phyloP scores from a whole-genome alignment of 2,797 vertebrate species.

The Borostomias antarcticus region DNA sequence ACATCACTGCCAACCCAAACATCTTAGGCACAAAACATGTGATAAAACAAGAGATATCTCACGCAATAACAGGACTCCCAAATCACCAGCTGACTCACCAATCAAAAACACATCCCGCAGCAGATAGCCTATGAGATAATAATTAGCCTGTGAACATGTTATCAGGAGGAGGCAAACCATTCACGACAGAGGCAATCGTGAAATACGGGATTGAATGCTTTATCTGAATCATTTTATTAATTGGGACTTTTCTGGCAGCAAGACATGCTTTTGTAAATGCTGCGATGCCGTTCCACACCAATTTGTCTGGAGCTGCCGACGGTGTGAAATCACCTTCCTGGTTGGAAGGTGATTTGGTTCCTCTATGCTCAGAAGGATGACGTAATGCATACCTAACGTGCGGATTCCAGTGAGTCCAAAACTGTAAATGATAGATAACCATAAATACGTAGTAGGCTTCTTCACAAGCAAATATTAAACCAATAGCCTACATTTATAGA shows the following conservation, averaged over 20 bases:
- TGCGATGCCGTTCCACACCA: no score
- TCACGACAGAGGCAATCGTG: background rate
- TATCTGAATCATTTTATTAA: background rate
- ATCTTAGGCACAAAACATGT: constrained; percentile 55
- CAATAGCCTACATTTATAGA: no score
- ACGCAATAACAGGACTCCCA: constrained; percentile 42
- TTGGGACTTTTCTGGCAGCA: background rate
- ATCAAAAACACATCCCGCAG: constrained; percentile 50
- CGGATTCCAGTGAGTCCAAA: background rate
- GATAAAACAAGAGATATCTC: constrained; percentile 50
- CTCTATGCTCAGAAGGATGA: background rate
- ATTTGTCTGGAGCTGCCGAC: no score
- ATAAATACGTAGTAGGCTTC: background rate
- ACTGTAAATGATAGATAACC: background rate
- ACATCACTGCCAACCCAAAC: constrained; percentile 64
- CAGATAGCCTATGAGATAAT: no score
- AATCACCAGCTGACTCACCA: constrained; percentile 14
- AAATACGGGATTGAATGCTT: background rate
- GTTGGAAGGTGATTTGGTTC: background rate
- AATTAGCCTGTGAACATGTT: background rate
- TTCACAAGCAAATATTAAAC: background rate
- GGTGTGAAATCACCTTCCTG: background rate
- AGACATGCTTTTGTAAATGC: no score
- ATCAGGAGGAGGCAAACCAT: no score
- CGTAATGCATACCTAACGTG: background rate